Evolutionary conservation across 2,113 vertebrate species (phyloP).

Genomic region (Onychorhynchus coronatus): DNA sequence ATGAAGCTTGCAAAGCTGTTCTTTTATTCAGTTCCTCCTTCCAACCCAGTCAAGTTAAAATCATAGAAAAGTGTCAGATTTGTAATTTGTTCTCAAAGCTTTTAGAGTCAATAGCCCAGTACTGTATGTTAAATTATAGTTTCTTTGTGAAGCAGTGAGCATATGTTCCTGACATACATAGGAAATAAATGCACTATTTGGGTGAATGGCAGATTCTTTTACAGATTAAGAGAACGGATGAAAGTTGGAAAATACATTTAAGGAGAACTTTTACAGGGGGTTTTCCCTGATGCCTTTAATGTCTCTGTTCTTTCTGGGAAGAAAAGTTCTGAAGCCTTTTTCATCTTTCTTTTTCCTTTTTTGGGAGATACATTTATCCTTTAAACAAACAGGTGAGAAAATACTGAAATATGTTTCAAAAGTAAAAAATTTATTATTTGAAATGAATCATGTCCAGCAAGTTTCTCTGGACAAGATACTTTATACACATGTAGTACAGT

Average conservation of each 20-base stretch:
- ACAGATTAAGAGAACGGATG: not conserved
- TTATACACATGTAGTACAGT: fast-evolving
- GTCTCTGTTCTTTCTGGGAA: not conserved
- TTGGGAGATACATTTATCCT: not conserved
- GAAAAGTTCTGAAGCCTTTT: not conserved
- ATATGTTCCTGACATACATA: not conserved
- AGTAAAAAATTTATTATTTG: not conserved
- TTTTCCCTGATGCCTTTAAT: not conserved
- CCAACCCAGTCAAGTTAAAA: not conserved
- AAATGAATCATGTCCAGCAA: not conserved
- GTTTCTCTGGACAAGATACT: not conserved
- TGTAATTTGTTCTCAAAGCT: conserved; percentile 52
- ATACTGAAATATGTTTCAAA: not conserved
- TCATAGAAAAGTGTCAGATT: conserved; percentile 24
- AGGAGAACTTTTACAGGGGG: not conserved
- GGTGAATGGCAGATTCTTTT: conserved; percentile 3
- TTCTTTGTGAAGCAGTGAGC: conserved; percentile 43
- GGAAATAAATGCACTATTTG: conserved; percentile 43
- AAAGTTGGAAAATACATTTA: not conserved
- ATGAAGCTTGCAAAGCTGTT: conserved; percentile 1
- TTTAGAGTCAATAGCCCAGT: conserved; percentile 43
- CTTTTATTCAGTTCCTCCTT: not conserved
- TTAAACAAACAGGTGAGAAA: not conserved
- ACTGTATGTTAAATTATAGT: conserved; percentile 33
- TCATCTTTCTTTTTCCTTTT: not conserved